Conservation (phyloP, 2,113 vertebrate species). For the Takifugu bimaculatus region DNA sequence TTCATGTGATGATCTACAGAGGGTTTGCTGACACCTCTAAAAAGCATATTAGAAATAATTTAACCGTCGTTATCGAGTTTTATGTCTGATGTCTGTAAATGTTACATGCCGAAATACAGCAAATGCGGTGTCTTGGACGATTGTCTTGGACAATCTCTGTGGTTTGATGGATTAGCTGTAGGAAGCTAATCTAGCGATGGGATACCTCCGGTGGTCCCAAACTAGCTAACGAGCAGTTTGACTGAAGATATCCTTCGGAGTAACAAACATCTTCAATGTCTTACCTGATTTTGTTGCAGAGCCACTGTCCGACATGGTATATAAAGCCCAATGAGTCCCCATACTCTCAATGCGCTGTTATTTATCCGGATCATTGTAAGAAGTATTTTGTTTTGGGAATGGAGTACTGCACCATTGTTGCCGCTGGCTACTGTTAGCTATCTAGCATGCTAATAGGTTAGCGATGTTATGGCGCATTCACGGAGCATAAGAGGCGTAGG, state of each 20-base stretch:
- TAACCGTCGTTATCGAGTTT: neutral
- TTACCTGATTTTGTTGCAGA: conserved; percentile 48
- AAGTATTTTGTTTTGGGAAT: conserved; percentile 3
- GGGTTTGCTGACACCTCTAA: neutral
- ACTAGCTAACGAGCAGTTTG: conserved; percentile 56
- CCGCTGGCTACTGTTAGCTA: conserved; percentile 38
- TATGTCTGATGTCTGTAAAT: neutral
- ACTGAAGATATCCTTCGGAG: conserved; percentile 5
- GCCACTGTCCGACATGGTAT: no score
- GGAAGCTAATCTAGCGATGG: conserved; percentile 2
- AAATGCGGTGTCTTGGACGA: neutral
- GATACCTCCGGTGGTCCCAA: conserved; percentile 24
- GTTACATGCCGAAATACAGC: conserved; percentile 5
- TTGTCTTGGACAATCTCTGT: no score
- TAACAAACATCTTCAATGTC: conserved; percentile 17
- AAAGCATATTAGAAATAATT: neutral
- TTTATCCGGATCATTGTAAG: conserved; percentile 15
- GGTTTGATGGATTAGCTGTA: conserved; percentile 1
- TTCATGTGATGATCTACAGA: neutral
- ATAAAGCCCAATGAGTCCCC: conserved; percentile 14
- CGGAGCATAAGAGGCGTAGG: conserved; percentile 31
- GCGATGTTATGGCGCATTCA: conserved; percentile 7
- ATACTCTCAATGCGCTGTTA: no score
- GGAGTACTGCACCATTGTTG: conserved; percentile 26
- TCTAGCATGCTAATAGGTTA: conserved; percentile 43